phyloP scores from a whole-genome alignment of 1,140 invertebrate genomes.

The Philotrypesis tridentata region DNA sequence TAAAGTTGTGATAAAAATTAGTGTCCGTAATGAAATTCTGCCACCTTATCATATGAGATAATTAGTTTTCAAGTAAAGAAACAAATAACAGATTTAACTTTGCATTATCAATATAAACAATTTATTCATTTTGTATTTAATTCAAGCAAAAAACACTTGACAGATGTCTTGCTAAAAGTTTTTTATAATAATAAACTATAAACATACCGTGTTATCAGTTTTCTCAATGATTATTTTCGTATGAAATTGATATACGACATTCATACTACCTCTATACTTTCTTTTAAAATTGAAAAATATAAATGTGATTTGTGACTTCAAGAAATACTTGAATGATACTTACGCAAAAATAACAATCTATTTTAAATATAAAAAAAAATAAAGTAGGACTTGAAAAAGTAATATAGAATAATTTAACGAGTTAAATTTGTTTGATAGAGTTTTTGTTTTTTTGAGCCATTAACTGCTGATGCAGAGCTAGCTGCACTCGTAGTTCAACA shows the following conservation, averaged over 20 bases:
- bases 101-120: constrained; percentile 29
- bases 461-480: constrained; percentile 77
- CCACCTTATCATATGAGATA: no score
- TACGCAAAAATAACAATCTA: constrained; percentile 5
- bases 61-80: not conserved
- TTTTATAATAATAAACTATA: constrained; percentile 37
- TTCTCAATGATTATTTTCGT: not conserved
- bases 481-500: constrained; percentile 79
- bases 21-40: no score
- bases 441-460: constrained; percentile 60
- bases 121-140: constrained; percentile 24
- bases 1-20: no score
- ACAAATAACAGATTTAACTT: not conserved
- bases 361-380: constrained; percentile 10
- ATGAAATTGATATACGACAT: constrained; percentile 16
- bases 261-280: constrained; percentile 16
- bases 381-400: constrained; percentile 11
- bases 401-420: not conserved
- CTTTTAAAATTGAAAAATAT: constrained; percentile 29
- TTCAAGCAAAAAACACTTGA: constrained; percentile 23
- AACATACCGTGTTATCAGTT: constrained; percentile 2
- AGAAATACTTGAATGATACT: constrained; percentile 26
- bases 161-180: constrained; percentile 30
- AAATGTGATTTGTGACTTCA: constrained; percentile 6
- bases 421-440: constrained; percentile 24